A percentile compares a stretch with the other conserved stretches of the same genome.
phyloP scores from a whole-genome alignment of 2,888 invertebrate genomes.

The Drosophila dives region DNA sequence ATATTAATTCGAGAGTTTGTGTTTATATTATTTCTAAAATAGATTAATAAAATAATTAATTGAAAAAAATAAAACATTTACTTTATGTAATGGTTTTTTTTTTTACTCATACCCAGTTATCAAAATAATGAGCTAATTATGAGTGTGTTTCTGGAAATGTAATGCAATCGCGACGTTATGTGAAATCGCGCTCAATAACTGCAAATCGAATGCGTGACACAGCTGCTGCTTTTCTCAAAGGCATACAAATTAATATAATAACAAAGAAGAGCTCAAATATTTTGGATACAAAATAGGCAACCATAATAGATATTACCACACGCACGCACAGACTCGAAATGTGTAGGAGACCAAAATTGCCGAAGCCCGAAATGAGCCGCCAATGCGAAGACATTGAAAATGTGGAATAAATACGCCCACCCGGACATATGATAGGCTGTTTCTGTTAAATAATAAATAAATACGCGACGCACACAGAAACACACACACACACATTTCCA shows the following conservation, averaged over 20 bases:
- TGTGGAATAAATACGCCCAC: slow-evolving; percentile 56
- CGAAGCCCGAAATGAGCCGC: slow-evolving; percentile 48
- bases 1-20: rapidly evolving
- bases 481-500: neutral
- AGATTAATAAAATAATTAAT: neutral
- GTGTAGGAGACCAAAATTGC: slow-evolving; percentile 24
- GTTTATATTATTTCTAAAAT: neutral
- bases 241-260: slow-evolving; percentile 33
- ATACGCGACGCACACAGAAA: slow-evolving; percentile 42
- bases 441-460: slow-evolving; percentile 70
- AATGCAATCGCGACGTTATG: slow-evolving; percentile 13
- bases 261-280: slow-evolving; percentile 18
- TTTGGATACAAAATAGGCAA: slow-evolving; percentile 18
- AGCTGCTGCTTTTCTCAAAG: slow-evolving; percentile 51
- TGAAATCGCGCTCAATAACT: slow-evolving; percentile 18
- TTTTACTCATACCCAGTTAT: neutral
- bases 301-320: slow-evolving; percentile 17
- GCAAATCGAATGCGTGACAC: slow-evolving; percentile 59
- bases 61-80: neutral
- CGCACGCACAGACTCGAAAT: slow-evolving; percentile 14
- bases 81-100: neutral
- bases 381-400: slow-evolving; percentile 70
- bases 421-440: slow-evolving; percentile 68
- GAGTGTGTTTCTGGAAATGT: neutral
- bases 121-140: neutral